Conservation (phyloP, 2,888 invertebrate species). For the Tiliacea aurago region DNA sequence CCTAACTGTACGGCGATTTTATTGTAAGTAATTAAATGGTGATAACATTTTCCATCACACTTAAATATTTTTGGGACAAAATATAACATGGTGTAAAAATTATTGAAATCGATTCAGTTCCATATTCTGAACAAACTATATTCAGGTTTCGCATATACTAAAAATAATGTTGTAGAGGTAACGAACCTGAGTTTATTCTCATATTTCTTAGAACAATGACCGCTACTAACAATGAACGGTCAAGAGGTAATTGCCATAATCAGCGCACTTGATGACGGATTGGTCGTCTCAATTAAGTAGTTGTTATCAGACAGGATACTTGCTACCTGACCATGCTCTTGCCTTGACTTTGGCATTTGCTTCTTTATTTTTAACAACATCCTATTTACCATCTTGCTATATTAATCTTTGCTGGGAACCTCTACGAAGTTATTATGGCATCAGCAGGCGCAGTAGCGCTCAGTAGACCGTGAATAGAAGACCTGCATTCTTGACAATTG, state of each 20-base stretch:
- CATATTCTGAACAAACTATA: too few species aligned
- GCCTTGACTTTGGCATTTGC: neutral
- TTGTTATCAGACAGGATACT: constrained; percentile 25
- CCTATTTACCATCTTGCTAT: neutral
- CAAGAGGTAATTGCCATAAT: constrained; percentile 46
- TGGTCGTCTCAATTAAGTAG: constrained; percentile 9
- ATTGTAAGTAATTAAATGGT: too few species aligned
- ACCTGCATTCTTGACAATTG: too few species aligned
- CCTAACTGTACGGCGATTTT: too few species aligned
- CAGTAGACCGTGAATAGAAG: too few species aligned
- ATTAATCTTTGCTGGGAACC: neutral
- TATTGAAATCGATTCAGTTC: too few species aligned
- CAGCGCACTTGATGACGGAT: constrained; percentile 38
- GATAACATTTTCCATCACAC: too few species aligned
- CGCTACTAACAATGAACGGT: constrained; percentile 38
- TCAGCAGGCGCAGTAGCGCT: neutral
- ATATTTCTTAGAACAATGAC: constrained; percentile 47
- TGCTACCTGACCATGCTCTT: constrained; percentile 1
- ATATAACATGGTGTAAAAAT: too few species aligned
- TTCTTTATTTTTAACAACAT: neutral
- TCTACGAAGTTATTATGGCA: neutral
- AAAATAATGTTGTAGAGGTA: too few species aligned
- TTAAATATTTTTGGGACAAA: too few species aligned
- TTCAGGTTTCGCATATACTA: too few species aligned
- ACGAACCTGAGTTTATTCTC: constrained; percentile 30